These are phyloP conservation scores for Dasypogon diadema DNA, from an alignment of 2,888 invertebrate species.

Conservation along the genomic window DNA sequence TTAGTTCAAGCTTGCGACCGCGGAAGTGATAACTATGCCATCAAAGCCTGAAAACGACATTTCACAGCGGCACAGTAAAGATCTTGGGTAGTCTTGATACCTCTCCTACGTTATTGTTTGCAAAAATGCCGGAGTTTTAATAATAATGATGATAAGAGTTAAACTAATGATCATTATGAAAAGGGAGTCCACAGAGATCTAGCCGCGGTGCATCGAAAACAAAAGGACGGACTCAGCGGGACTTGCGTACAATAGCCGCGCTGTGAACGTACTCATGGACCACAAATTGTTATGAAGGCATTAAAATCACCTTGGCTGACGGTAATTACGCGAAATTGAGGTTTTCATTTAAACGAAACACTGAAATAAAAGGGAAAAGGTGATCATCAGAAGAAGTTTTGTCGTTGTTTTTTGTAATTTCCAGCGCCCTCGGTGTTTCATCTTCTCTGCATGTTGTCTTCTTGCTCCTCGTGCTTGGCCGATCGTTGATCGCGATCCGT, in stretches of 20 bases:
- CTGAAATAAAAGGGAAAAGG: conserved; percentile 43
- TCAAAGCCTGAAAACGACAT: conserved; percentile 4
- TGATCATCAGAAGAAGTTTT: conserved; percentile 26
- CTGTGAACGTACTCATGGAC: conserved; percentile 1
- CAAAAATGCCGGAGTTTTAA: conserved; percentile 12
- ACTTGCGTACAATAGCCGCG: neutral
- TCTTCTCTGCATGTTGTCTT: neutral
- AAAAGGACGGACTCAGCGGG: neutral
- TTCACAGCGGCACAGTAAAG: neutral
- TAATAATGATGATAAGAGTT: conserved; percentile 32
- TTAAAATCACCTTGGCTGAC: conserved; percentile 57
- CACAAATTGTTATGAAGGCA: conserved; percentile 54
- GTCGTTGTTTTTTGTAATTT: conserved; percentile 34
- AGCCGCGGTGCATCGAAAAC: neutral
- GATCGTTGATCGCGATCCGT: neutral
- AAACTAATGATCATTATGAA: conserved; percentile 28
- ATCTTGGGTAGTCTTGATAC: neutral
- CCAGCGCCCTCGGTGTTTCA: conserved; percentile 39
- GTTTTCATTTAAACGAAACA: conserved; percentile 56
- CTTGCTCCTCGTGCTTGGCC: neutral
- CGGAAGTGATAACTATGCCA: conserved; percentile 42
- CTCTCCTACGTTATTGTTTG: neutral
- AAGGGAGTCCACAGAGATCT: neutral
- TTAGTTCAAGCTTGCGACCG: neutral
- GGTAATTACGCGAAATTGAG: conserved; percentile 57